These are phyloP conservation scores for Tortricodes alternella DNA, from an alignment of 2,888 invertebrate species.

Conservation along the genomic window DNA sequence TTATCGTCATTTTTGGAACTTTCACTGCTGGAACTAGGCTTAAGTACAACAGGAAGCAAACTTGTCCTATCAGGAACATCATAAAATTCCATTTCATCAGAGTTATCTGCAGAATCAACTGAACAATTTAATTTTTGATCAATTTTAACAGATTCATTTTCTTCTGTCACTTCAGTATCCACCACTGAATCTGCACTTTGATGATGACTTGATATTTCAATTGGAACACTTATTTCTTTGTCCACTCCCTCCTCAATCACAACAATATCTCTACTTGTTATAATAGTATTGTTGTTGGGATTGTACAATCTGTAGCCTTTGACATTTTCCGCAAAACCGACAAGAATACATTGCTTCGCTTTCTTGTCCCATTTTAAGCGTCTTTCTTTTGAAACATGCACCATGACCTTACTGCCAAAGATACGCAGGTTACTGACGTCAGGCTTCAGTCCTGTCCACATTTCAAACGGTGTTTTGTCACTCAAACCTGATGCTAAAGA, in stretches of 20 bases:
- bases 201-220: neutral
- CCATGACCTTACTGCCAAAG: slow-evolving; percentile 35
- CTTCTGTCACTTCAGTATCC: neutral
- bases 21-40: too few species aligned
- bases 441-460: slow-evolving; percentile 34
- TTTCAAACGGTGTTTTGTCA: slow-evolving; percentile 35
- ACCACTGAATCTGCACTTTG: neutral
- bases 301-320: slow-evolving; percentile 39
- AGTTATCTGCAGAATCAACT: neutral
- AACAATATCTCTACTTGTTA: slow-evolving; percentile 31
- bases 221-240: neutral
- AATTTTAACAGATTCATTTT: too few species aligned
- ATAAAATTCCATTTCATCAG: neutral
- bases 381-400: slow-evolving; percentile 35
- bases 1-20: too few species aligned
- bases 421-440: slow-evolving; percentile 31
- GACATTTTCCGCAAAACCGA: slow-evolving; percentile 35
- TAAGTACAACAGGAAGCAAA: neutral
- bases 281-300: slow-evolving; percentile 18
- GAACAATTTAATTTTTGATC: neutral
- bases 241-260: slow-evolving; percentile 23
- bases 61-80: neutral
- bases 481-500: slow-evolving; percentile 30
- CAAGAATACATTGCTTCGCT: slow-evolving; percentile 27
- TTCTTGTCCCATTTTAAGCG: slow-evolving; percentile 36